Percentiles rank a stretch among this genome's conserved stretches.
These are phyloP conservation scores for Cerastis leucographa DNA, from an alignment of 2,888 invertebrate species.

Conservation along the genomic window DNA sequence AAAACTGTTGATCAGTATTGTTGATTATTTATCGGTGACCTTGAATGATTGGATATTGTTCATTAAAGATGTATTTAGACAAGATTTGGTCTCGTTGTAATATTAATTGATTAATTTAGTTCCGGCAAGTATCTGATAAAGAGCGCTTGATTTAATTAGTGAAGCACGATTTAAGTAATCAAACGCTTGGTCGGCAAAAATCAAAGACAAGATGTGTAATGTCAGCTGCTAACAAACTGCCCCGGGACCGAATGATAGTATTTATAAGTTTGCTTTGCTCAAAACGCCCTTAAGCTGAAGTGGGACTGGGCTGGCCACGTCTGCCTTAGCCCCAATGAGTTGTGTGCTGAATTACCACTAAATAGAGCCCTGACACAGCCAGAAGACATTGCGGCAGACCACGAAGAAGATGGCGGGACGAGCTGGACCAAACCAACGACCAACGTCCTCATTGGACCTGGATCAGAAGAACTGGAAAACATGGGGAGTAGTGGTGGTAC, in stretches of 20 bases:
- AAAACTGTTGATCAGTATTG: slow-evolving; percentile 38
- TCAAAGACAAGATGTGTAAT: neutral
- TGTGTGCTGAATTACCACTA: neutral
- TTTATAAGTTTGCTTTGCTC: neutral
- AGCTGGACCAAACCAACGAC: neutral
- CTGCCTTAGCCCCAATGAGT: neutral
- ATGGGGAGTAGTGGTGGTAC: neutral
- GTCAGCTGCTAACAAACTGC: neutral
- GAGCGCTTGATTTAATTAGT: slow-evolving; percentile 3
- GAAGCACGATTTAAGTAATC: slow-evolving; percentile 11
- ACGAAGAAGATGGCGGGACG: neutral
- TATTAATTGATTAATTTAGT: slow-evolving; percentile 12
- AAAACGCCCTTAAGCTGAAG: neutral
- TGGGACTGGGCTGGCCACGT: neutral
- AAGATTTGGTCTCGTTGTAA: slow-evolving; percentile 18
- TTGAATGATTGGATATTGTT: slow-evolving; percentile 35
- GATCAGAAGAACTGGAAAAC: neutral
- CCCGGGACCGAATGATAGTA: no score
- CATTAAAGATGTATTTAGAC: slow-evolving; percentile 28
- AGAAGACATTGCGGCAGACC: neutral
- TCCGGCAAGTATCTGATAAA: slow-evolving; percentile 1
- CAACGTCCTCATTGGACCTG: neutral
- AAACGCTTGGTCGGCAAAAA: neutral
- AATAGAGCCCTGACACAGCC: neutral
- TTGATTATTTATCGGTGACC: slow-evolving; percentile 10